These are phyloP conservation scores for Cervus canadensis DNA, from an alignment of 2,113 vertebrate genomes.

Conservation along the genomic window DNA sequence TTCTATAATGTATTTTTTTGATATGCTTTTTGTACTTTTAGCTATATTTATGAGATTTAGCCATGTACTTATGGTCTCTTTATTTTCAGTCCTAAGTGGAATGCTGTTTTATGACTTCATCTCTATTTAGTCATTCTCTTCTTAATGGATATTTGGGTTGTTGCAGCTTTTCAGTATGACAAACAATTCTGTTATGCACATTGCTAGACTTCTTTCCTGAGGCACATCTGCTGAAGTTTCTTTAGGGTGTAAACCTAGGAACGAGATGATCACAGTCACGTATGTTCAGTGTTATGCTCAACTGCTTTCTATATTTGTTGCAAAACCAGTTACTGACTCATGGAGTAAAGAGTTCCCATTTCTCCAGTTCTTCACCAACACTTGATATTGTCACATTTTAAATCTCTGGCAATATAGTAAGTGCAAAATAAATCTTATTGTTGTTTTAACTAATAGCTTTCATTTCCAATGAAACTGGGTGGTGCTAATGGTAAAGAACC, in stretches of 20 bases:
- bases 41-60: background rate
- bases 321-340: background rate
- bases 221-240: background rate
- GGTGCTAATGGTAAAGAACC: background rate
- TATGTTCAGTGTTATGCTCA: background rate
- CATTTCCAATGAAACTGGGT: background rate
- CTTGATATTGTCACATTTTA: background rate
- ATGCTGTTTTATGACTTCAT: background rate
- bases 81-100: background rate
- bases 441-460: background rate
- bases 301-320: background rate
- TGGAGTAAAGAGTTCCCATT: background rate
- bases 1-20: background rate
- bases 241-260: background rate
- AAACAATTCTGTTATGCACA: background rate
- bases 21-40: background rate
- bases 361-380: background rate
- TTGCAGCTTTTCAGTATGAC: background rate
- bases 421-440: background rate
- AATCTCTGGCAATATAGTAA: background rate
- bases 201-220: background rate
- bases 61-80: background rate
- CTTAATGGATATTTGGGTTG: background rate
- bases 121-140: background rate
- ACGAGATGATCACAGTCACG: background rate